Evolutionary conservation across 1,140 invertebrate genomes (phyloP).

Genomic region (Euschistus heros): DNA sequence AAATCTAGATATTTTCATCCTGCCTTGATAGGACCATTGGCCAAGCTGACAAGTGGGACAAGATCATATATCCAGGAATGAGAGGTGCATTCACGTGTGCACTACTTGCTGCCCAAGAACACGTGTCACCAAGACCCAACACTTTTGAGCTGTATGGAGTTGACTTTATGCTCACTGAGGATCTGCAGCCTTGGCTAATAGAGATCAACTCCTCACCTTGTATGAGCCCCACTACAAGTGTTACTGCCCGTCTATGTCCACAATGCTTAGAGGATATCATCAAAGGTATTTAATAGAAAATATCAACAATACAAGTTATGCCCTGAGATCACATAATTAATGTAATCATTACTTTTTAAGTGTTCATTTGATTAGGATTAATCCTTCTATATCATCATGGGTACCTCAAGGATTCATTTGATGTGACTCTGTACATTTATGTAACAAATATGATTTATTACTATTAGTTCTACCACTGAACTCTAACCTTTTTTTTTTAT

Average conservation of each 20-base stretch:
- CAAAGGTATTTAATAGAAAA: slow-evolving; percentile 55
- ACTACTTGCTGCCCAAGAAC: slow-evolving; percentile 73
- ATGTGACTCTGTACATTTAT: too few relatives aligned
- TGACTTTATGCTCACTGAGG: slow-evolving; percentile 83
- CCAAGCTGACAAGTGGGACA: slow-evolving; percentile 61
- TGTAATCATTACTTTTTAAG: too few relatives aligned
- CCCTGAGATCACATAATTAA: too few relatives aligned
- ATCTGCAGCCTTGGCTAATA: slow-evolving; percentile 82
- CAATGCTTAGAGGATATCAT: slow-evolving; percentile 83
- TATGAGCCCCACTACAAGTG: slow-evolving; percentile 75
- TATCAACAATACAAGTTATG: too few relatives aligned
- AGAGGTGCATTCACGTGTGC: slow-evolving; percentile 76
- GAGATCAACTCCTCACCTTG: slow-evolving; percentile 92
- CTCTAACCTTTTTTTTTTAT: too few relatives aligned
- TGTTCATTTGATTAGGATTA: too few relatives aligned
- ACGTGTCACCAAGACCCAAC: slow-evolving; percentile 74
- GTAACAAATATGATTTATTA: too few relatives aligned
- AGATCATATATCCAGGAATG: slow-evolving; percentile 81
- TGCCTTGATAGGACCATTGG: slow-evolving; percentile 42
- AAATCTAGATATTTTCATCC: neutral
- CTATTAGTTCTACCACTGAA: too few relatives aligned
- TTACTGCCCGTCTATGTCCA: slow-evolving; percentile 74
- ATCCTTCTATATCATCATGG: too few relatives aligned
- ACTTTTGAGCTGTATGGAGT: slow-evolving; percentile 89
- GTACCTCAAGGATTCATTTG: neutral